Conservation (phyloP, 2,113 vertebrate species). For the Suricata suricatta region DNA sequence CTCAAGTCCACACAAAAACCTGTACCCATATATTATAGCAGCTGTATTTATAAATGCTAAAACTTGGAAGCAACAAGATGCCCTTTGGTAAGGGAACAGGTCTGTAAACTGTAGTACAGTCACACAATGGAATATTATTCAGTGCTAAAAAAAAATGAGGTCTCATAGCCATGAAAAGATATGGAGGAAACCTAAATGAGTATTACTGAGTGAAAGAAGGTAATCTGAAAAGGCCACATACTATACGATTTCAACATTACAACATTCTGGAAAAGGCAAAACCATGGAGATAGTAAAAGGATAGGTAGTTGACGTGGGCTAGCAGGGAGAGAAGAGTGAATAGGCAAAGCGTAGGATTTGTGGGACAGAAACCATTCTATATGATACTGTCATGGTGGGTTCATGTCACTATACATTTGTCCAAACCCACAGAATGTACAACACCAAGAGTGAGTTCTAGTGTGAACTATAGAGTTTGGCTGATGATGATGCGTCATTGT, state of each 20-base stretch:
- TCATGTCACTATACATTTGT: not conserved
- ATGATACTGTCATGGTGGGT: not conserved
- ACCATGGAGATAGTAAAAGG: not conserved
- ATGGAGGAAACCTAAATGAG: not conserved
- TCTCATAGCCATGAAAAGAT: not conserved
- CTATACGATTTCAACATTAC: not conserved
- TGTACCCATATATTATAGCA: not conserved
- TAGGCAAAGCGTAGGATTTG: not conserved
- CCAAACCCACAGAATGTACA: not conserved
- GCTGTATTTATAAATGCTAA: not conserved
- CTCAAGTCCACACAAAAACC: not conserved
- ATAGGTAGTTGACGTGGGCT: not conserved
- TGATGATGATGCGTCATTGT: not conserved
- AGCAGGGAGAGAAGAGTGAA: not conserved
- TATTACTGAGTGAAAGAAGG: not conserved
- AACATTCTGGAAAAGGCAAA: slow-evolving; percentile 4
- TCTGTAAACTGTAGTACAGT: not conserved
- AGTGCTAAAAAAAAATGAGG: not conserved
- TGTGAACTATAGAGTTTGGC: not conserved
- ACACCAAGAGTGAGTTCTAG: not conserved
- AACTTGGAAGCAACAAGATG: not conserved
- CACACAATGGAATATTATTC: not conserved
- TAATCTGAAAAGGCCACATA: not conserved
- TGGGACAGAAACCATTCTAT: not conserved
- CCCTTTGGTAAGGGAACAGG: not conserved